These are phyloP conservation scores for Cassiopea xamachana DNA, from an alignment of 30 jellyfish, hydroid and myxozoan species.

Conservation along the genomic window DNA sequence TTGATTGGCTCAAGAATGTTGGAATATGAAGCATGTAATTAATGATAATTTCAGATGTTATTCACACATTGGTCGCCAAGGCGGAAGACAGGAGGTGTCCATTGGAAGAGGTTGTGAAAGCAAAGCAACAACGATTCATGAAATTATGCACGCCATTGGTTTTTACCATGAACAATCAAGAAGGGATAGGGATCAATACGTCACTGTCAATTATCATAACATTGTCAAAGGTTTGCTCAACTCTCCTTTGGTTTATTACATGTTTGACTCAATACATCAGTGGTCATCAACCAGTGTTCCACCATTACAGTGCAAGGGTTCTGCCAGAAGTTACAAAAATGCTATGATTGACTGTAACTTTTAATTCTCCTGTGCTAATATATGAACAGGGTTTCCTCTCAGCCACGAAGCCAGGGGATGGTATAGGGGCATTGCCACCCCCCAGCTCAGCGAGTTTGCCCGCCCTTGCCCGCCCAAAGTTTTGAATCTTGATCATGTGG, in stretches of 20 bases:
- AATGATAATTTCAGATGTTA: conserved; percentile 20
- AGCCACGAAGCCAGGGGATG: no score
- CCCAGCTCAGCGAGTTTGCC: no score
- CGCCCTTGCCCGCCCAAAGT: no score
- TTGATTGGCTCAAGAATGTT: no score
- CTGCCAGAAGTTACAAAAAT: no score
- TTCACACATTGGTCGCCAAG: conserved; percentile 62
- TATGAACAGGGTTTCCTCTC: no score
- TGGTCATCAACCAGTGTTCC: neutral
- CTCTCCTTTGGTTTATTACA: neutral
- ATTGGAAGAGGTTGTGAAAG: conserved; percentile 66
- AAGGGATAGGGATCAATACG: conserved; percentile 41
- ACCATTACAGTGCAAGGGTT: no score
- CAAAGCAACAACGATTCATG: conserved; percentile 67
- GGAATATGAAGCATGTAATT: neutral
- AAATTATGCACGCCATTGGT: conserved; percentile 60
- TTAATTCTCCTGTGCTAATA: no score
- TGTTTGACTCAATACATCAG: neutral
- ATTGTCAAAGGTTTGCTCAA: conserved; percentile 34
- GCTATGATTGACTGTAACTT: no score
- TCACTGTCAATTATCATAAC: conserved; percentile 53
- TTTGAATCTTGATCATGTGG: no score
- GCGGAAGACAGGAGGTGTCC: conserved; percentile 63
- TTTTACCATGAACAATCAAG: conserved; percentile 64
- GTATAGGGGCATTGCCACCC: no score